Percentiles rank a stretch among this genome's conserved stretches.
Evolutionary conservation across 2,888 invertebrate species (phyloP).

Genomic region (Cordilura impudica): DNA sequence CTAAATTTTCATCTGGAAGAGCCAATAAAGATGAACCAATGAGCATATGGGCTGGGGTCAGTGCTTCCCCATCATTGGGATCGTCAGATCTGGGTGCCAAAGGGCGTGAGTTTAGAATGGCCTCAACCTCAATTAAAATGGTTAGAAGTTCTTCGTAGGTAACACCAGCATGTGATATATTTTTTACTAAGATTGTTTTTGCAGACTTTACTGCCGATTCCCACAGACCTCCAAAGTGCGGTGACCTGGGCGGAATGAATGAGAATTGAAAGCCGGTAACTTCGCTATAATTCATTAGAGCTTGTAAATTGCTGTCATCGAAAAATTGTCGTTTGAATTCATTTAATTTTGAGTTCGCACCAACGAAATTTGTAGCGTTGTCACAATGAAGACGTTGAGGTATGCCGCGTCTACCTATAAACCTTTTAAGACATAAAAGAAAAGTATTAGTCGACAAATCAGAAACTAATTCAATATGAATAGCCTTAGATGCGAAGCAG

Average conservation of each 20-base stretch:
- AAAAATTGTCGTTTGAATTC: background rate
- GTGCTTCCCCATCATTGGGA: too few species aligned
- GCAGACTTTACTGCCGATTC: constrained; percentile 9
- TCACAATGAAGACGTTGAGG: constrained; percentile 4
- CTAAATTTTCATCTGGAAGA: too few species aligned
- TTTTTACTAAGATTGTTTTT: too few species aligned
- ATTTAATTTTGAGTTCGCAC: background rate
- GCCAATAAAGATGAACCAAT: too few species aligned
- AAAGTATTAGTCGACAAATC: constrained; percentile 46
- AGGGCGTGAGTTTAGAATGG: too few species aligned
- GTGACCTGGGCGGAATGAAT: constrained; percentile 16
- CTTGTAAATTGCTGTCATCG: background rate
- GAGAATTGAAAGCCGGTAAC: too few species aligned
- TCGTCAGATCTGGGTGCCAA: too few species aligned
- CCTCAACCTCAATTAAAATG: too few species aligned
- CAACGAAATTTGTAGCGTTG: constrained; percentile 27
- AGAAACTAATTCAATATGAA: constrained; percentile 55
- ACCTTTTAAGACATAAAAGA: background rate
- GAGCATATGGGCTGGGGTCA: too few species aligned
- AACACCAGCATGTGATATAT: too few species aligned
- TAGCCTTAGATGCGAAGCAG: constrained; percentile 58
- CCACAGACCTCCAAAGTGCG: constrained; percentile 14
- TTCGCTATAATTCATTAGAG: too few species aligned
- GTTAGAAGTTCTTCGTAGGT: too few species aligned
- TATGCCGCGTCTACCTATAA: constrained; percentile 8